Conservation (phyloP, 2,888 invertebrate genomes). For the Creontiades dilutus region DNA sequence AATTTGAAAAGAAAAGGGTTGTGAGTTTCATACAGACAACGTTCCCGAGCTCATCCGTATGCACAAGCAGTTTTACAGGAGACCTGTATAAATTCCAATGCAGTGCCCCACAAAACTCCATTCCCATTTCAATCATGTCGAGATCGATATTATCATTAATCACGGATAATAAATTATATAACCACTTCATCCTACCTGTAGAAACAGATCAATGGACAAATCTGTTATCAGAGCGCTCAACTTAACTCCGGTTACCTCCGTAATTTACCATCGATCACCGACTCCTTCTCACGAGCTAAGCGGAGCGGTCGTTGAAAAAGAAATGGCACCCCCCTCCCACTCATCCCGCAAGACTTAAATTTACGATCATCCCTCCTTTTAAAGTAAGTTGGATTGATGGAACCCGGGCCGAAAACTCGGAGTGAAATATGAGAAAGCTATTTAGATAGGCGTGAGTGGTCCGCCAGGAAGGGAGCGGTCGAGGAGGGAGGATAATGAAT, state of each 20-base stretch:
- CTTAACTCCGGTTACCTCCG: not conserved
- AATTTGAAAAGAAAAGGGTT: too few species aligned
- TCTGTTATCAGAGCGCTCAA: not conserved
- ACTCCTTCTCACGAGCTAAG: not conserved
- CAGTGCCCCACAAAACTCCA: too few species aligned
- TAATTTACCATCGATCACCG: not conserved
- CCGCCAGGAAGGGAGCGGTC: slow-evolving; percentile 9
- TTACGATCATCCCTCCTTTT: slow-evolving; percentile 41
- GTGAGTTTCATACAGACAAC: too few species aligned
- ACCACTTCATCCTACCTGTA: not conserved
- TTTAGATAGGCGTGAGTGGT: slow-evolving; percentile 57
- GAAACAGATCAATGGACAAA: not conserved
- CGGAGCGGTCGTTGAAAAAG: slow-evolving; percentile 18
- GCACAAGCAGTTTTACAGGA: too few species aligned
- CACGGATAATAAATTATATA: not conserved
- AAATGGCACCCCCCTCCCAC: slow-evolving; percentile 10
- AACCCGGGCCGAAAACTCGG: slow-evolving; percentile 22
- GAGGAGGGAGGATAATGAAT: slow-evolving; percentile 55
- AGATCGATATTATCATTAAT: not conserved
- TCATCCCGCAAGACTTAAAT: not conserved
- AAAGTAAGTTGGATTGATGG: slow-evolving; percentile 58
- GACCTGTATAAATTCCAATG: too few species aligned
- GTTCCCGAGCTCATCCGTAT: too few species aligned
- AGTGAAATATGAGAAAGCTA: slow-evolving; percentile 68
- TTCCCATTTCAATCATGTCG: not conserved